Base-by-base conservation (phyloP, 2,113 vertebrate genomes). In the Colaptes auratus region DNA sequence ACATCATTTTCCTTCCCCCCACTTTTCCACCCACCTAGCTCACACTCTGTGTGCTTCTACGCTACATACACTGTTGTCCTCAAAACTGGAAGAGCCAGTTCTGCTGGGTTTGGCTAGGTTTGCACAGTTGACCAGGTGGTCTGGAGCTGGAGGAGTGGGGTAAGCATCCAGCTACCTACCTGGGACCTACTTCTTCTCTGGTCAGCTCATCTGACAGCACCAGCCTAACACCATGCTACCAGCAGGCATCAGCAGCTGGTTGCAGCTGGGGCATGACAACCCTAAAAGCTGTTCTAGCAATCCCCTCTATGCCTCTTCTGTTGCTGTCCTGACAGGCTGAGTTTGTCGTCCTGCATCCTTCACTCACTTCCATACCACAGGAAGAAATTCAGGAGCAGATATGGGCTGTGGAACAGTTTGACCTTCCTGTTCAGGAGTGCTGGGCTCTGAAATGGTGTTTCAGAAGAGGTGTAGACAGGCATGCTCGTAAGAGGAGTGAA, bases 301-400 rank as follows among this genome's bases (percentile, higher is more conserved):
- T 44, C 8, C 48, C 55, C 66, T 87, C 56, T 9, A 3, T 33
- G 61, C 58, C n/a, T 60, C 33, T 75, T 71, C 30, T 27, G 9
- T 10, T 39, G 31, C 80, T 53, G 31, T 27, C 60, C 21, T 6
- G 12, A 30, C 16, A n/a, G 21, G 28, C 5, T 10, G 61, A 63
- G 20, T n/a, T 71, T 0, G 0, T 4, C 6, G 18, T 67, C 24
- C n/a, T 48, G 16, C 2, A 0, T 31, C 33, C 58, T 78, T 10
- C 27, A 4, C 50, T 65, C 3, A 0, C 18, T 42, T 16, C 25
- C 46, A 2, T 8, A 7, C n/a, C 14, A 15, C 46, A 74, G 44
- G 61, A 84, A 7, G 71, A 25, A 58, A 18, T 1, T 2, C 48
- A 64, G 33, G 31, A 93, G 48, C 48, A 66, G 73, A 64, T 67